A percentile compares a stretch with the other conserved stretches of the same genome.
phyloP scores from a whole-genome alignment of 2,797 vertebrate genomes.

The Apogon hyalosoma region DNA sequence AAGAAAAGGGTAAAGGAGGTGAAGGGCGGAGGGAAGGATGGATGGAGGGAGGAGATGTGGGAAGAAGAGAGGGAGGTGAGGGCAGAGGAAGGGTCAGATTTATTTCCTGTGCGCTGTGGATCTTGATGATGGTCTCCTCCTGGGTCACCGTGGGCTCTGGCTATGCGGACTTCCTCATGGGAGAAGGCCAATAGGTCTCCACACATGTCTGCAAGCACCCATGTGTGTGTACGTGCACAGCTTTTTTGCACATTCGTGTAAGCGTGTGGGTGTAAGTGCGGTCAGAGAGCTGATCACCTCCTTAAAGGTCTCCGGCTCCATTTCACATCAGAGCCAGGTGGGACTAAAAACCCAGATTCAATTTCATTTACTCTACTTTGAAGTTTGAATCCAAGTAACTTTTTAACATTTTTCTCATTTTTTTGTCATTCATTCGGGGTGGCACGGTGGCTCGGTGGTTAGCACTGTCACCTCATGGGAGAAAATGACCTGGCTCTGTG shows the following conservation, averaged over 20 bases:
- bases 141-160: constrained; percentile 61
- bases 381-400: constrained; percentile 67
- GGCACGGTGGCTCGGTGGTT: constrained; percentile 46
- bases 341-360: constrained; percentile 71
- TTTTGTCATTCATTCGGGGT: constrained; percentile 43
- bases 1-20: constrained; percentile 48
- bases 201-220: constrained; percentile 17
- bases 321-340: constrained; percentile 69
- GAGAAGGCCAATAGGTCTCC: constrained; percentile 66
- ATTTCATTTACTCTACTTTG: constrained; percentile 68
- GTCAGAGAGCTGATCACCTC: constrained; percentile 48
- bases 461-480: constrained; percentile 54
- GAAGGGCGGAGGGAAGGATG: constrained; percentile 56
- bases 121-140: constrained; percentile 68
- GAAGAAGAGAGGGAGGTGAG: constrained; percentile 58
- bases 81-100: constrained; percentile 71
- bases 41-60: constrained; percentile 50
- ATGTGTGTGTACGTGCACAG: not conserved
- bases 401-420: constrained; percentile 55
- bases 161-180: constrained; percentile 60
- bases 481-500: constrained; percentile 37
- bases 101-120: constrained; percentile 76
- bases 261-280: constrained; percentile 5
- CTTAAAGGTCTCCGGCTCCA: constrained; percentile 63
- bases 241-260: not conserved